Evolutionary conservation across 64 coral and sea anemone species (phyloP), one percentile per base, ranked within the genome.

Genomic region (Montipora capricornis): DNA sequence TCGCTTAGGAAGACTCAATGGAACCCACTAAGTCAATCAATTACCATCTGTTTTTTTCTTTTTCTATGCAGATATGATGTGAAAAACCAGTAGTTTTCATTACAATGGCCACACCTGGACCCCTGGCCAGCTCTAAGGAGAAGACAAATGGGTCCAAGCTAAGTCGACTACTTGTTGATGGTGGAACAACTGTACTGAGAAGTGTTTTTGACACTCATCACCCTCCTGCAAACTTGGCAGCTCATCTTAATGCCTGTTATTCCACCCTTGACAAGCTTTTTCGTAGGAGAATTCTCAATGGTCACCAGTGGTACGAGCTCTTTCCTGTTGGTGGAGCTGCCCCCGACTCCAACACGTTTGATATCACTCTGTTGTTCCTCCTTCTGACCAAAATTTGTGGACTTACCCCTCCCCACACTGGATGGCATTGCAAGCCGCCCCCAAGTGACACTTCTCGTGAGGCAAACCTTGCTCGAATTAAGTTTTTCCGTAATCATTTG

Each of bases 101-200:
- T 55, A 55, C 52, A 5, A 55, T 55, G 52, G 52, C 52, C 9
- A 10, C 52, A 55, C 6, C 52, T 55, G 5, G 6, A 0, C 52
- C 52, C 9, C 52, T 55, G 52, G 52, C 52, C 52, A 55, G 52
- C 9, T 55, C 52, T 3, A 10, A 7, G 52, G 52, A 55, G 52
- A 55, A 55, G 52, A 55, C 52, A 55, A 55, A 55, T 55, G 52
- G 52, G 9, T 0, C 52, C 52, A 55, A 55, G 52, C 52, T 81
- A 5, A 61, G 52, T 0, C 66, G 77, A 49, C 68, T 91, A 5
- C 47, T 92, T 14, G 47, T 92, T 24, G 90, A 92, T 73, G 90
- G 90, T 73, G 90, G 90, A 74, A 92, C 61, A 74, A 69, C 66
- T 64, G 45, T 37, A 51, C 76, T 92, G 22, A 73, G 80, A 52